Conservation (phyloP, 2,888 invertebrate genomes). For the Phengaris arion region DNA sequence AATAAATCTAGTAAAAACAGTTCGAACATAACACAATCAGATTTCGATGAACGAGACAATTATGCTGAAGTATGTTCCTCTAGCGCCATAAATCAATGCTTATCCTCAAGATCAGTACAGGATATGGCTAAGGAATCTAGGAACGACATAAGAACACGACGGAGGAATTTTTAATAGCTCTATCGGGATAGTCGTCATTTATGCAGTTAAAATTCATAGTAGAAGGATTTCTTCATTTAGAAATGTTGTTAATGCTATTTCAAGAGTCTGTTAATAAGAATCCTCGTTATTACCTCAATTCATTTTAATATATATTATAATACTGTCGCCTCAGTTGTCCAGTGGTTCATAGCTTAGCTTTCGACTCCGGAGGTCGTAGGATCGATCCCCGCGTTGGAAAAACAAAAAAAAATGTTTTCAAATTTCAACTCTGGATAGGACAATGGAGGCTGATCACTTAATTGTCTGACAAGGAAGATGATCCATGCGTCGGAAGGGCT, state of each 20-base stretch:
- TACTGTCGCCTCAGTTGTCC: too few relatives aligned
- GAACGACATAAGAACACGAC: constrained; percentile 18
- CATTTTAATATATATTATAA: background rate
- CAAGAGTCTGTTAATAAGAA: background rate
- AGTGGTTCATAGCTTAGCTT: too few relatives aligned
- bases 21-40: background rate
- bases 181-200: constrained; percentile 17
- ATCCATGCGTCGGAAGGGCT: too few relatives aligned
- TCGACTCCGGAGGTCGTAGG: too few relatives aligned
- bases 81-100: constrained; percentile 3
- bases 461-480: too few relatives aligned
- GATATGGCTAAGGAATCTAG: constrained; percentile 32
- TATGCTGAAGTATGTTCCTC: background rate
- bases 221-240: background rate
- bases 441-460: too few relatives aligned
- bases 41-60: background rate
- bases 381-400: too few relatives aligned
- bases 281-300: background rate
- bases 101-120: constrained; percentile 36
- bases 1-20: background rate
- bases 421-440: too few relatives aligned
- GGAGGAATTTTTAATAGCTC: constrained; percentile 26
- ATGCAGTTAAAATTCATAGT: background rate
- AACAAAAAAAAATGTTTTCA: too few relatives aligned
- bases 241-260: background rate